Base-by-base conservation (phyloP, 2,113 vertebrate species). In the Coptodon bakossiorum region DNA sequence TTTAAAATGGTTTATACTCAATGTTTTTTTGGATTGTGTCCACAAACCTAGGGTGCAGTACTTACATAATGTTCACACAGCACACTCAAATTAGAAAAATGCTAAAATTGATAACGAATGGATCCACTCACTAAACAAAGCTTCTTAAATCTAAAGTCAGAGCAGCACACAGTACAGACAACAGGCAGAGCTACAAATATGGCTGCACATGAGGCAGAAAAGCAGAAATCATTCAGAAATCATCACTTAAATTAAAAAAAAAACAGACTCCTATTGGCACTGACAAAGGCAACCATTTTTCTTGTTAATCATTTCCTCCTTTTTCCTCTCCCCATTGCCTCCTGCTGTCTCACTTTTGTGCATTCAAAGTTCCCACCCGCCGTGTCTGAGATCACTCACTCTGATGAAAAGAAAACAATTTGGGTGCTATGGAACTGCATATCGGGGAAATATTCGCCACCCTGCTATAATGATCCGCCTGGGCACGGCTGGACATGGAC, bases 331-430 rank as follows among this genome's bases (percentile, higher is more conserved):
- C 5, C 84, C 24, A 50, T 81, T 68, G 76, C 73, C 90, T 90
- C 86, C 90, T 6, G 84, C 89, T 13, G 66, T 66, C 90, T 91
- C 87, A 84, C 84, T 90, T 90, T 92, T 81, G 52, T 89, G 59
- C 78, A 45, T 78, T 50, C 50, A 82, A 89, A 90, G 59, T 73
- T 50, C 80, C 86, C 89, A 43, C 89, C 92, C 1, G 29, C 89
- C 4, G 81, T 5, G 86, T 53, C 84, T 48, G 63, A 90, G 81
- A 91, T 93, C 91, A 88, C 88, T 91, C 83, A 81, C 80, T 89
- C 79, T 81, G 86, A 94, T 93, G 92, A 94, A 94, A 94, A 89
- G 83, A 92, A 94, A 95, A 93, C 86, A 83, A 94, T 93, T 92
- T 92, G 90, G 93, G 86, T 83, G 85, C 84, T 83, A 68, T 29